A percentile compares a stretch with the other conserved stretches of the same genome.
phyloP scores from a whole-genome alignment of 2,113 vertebrate genomes.

The Dendrocopos noguchii region DNA sequence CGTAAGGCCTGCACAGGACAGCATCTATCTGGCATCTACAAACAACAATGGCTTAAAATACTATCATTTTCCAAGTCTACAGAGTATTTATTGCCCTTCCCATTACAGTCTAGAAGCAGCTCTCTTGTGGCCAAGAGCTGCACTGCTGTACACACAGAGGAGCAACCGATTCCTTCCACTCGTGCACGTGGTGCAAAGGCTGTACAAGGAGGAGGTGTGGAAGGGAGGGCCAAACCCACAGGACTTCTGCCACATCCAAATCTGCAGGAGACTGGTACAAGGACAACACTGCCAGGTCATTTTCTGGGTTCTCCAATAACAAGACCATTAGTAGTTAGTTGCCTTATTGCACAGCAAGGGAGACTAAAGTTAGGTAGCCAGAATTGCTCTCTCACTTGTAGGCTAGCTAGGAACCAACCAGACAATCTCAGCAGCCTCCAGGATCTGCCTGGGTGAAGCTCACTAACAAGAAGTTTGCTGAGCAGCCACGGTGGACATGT shows the following conservation, averaged over 20 bases:
- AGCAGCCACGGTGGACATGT: not conserved
- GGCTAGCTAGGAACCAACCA: constrained; percentile 13
- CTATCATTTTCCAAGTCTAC: not conserved
- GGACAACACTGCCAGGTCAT: not conserved
- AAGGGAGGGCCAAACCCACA: constrained; percentile 4
- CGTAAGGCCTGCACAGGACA: constrained; percentile 21
- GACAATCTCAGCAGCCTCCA: constrained; percentile 14
- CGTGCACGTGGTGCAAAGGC: not conserved
- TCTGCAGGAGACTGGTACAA: not conserved
- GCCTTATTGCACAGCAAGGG: constrained; percentile 19
- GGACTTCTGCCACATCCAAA: not conserved
- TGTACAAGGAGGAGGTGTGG: not conserved
- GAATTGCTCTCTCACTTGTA: constrained; percentile 23
- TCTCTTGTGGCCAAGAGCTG: not conserved
- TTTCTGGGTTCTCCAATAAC: not conserved
- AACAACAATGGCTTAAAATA: constrained; percentile 3
- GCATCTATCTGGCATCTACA: not conserved
- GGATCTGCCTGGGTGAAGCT: not conserved
- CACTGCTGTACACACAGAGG: not conserved
- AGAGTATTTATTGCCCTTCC: not conserved
- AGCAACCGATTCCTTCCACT: not conserved
- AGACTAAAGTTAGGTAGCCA: not conserved
- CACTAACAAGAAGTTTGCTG: not conserved
- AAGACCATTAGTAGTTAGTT: constrained; percentile 15
- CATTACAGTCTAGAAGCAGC: not conserved